Base-by-base conservation (phyloP, 2,113 vertebrate species). In the Chaetops frenatus region DNA sequence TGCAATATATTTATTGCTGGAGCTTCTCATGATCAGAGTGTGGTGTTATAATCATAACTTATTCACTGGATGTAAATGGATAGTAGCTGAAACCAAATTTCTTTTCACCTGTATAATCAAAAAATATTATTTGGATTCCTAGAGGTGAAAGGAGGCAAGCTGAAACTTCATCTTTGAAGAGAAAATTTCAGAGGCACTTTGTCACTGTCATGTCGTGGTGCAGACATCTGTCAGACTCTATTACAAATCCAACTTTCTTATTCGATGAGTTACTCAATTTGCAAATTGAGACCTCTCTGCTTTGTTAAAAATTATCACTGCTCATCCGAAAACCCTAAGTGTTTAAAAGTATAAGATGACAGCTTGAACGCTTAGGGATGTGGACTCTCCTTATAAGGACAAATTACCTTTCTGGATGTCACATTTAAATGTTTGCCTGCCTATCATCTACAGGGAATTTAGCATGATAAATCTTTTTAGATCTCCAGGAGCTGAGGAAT, bases 401-500 rank as follows among this genome's bases (percentile, higher is more conserved):
- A 94, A 96, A 96, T 95, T 96, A 90, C 92, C 95, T 95, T 90
- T 94, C 95, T 95, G 76, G 84, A 94, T 97, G 94, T 97, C 93
- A 97, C 90, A 92, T 96, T 95, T 89, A 93, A 95, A 97, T 95
- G 95, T 96, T 97, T 97, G 88, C 79, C 94, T 97, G 96, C 93
- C 96, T 95, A 95, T 95, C 94, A 96, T 94, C 90, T 94, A 33
- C 79, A 77, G 91, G 94, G 93, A 93, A 81, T 95, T 95, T 94
- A 96, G 88, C 83, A 70, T 94, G 94, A 95, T 96, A 95, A 93
- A 95, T 96, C 93, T 96, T 94, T 96, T 94, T 80, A 95, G 90
- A 96, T 97, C 79, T 94, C 56, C 47, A 29, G 92, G 81, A 93
- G 88, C 58, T 88, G 74, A 80, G 44, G 92, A 92, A 96, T 81